Conservation (phyloP, 1,140 invertebrate species). For the Lutraria rhynchaena region DNA sequence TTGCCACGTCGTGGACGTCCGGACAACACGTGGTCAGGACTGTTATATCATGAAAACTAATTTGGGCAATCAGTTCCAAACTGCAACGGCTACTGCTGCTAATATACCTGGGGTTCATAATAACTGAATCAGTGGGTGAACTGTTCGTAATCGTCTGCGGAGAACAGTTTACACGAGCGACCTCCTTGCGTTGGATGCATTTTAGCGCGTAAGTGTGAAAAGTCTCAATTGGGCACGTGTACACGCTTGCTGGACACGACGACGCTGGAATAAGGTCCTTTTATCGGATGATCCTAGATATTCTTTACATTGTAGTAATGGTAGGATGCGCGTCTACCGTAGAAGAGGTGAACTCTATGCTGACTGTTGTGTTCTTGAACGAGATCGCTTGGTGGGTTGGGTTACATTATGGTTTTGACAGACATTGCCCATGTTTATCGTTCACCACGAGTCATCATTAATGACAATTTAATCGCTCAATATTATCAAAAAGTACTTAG, state of each 20-base stretch:
- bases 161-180: not conserved
- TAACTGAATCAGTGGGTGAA: no score
- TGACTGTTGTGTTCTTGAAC: slow-evolving; percentile 12
- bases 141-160: not conserved
- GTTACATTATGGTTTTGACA: slow-evolving; percentile 4
- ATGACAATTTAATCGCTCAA: no score
- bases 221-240: not conserved
- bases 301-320: not conserved
- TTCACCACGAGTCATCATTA: not conserved
- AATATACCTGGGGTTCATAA: not conserved
- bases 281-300: not conserved
- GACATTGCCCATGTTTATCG: not conserved
- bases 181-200: not conserved
- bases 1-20: slow-evolving; percentile 7
- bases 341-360: no score
- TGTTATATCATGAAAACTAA: slow-evolving; percentile 4
- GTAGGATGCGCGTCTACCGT: not conserved
- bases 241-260: not conserved
- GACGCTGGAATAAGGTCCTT: not conserved
- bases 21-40: not conserved
- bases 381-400: not conserved
- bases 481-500: not conserved
- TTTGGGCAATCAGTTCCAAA: not conserved
- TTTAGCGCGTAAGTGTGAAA: not conserved
- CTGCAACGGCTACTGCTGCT: slow-evolving; percentile 19